Evolutionary conservation across 2,113 vertebrate genomes (phyloP).

Genomic region (Burhinus bistriatus): DNA sequence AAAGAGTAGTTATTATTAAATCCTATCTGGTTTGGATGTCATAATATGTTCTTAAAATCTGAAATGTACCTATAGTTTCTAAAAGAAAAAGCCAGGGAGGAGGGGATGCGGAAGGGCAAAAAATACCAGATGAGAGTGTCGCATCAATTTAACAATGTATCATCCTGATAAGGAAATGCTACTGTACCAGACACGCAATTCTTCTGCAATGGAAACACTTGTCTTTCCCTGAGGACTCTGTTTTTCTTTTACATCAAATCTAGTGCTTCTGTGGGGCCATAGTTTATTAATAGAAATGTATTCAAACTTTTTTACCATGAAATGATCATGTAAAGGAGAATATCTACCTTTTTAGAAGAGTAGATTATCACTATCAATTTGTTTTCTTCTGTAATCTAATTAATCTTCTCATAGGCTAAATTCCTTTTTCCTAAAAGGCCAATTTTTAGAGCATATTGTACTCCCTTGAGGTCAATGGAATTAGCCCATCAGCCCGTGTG

Average conservation of each 20-base stretch:
- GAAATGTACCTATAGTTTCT: not conserved
- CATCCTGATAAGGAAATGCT: not conserved
- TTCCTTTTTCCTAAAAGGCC: not conserved
- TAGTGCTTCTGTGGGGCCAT: not conserved
- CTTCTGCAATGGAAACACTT: not conserved
- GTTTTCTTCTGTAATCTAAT: not conserved
- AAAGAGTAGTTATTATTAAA: not conserved
- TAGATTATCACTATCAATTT: not conserved
- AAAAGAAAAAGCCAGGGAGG: not conserved
- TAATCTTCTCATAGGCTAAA: not conserved
- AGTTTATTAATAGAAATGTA: not conserved
- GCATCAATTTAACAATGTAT: not conserved
- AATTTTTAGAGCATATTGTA: not conserved
- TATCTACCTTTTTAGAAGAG: not conserved
- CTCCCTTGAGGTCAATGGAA: not conserved
- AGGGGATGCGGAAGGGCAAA: not conserved
- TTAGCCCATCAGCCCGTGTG: fast-evolving
- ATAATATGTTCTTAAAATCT: not conserved
- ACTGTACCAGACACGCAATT: not conserved
- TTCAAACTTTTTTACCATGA: not conserved
- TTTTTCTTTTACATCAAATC: not conserved
- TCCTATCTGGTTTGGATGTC: not conserved
- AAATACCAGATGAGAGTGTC: not conserved
- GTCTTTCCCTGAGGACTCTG: not conserved
- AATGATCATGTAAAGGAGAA: not conserved